These are phyloP conservation scores for Canis aureus DNA, from an alignment of 2,113 vertebrate genomes.

Conservation along the genomic window DNA sequence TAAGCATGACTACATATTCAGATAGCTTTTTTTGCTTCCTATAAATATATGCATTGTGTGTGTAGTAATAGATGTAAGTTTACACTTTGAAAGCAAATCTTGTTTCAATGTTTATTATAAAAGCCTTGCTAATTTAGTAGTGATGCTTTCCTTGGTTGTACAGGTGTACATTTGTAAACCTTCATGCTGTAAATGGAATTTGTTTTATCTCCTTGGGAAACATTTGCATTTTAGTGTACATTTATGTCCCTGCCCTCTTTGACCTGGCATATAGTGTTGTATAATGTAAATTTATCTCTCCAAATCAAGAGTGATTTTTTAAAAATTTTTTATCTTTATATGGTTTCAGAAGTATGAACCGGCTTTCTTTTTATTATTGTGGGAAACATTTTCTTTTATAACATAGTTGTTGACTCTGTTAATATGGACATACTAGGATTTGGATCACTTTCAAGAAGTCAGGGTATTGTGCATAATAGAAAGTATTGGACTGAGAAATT, in stretches of 20 bases:
- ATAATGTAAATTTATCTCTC: conserved; percentile 99
- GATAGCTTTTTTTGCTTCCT: conserved; percentile 93
- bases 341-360: conserved; percentile 94
- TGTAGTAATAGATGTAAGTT: conserved; percentile 98
- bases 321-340: conserved; percentile 94
- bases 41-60: conserved; percentile 98
- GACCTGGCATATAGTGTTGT: conserved; percentile 97
- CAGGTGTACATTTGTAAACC: conserved; percentile 99
- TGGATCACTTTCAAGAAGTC: conserved; percentile 91
- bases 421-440: conserved; percentile 89
- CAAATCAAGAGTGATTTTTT: conserved; percentile 97
- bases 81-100: conserved; percentile 93
- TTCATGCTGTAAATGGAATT: conserved; percentile 99
- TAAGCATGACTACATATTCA: conserved; percentile 95
- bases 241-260: conserved; percentile 93
- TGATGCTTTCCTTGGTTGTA: conserved; percentile 97
- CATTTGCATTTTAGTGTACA: conserved; percentile 99
- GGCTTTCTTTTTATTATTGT: conserved; percentile 95
- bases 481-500: conserved; percentile 91
- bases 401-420: conserved; percentile 94
- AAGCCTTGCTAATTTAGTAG: conserved; percentile 98
- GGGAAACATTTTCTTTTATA: conserved; percentile 96
- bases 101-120: conserved; percentile 94
- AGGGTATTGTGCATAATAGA: conserved; percentile 90
- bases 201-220: conserved; percentile 95